phyloP scores from a whole-genome alignment of 35 echinoderm and acorn worm species.

The Lytechinus variegatus region DNA sequence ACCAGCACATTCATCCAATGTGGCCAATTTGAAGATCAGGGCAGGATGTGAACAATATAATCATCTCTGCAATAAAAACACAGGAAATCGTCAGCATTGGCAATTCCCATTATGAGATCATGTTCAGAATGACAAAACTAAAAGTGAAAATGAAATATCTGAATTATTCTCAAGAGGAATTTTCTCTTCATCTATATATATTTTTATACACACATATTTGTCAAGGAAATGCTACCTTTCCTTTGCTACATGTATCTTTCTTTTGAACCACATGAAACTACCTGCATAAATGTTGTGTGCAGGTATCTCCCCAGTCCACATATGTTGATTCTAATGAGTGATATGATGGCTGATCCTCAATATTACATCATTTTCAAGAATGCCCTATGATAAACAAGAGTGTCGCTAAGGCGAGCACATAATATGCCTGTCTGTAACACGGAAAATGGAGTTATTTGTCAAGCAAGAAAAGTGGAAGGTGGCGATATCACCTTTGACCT shows the following conservation, averaged over 20 bases:
- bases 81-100: not conserved
- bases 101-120: not conserved
- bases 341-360: no score
- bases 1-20: not conserved
- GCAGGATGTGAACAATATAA: conserved; percentile 16
- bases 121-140: not conserved
- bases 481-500: no score
- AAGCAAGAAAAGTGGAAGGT: no score
- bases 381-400: no score
- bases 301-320: not conserved
- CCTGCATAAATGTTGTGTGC: not conserved
- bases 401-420: no score
- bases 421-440: no score
- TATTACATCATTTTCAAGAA: no score
- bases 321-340: no score
- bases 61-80: not conserved
- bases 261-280: not conserved
- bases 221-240: not conserved
- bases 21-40: conserved; percentile 7
- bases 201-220: not conserved
- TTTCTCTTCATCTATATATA: no score
- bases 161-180: not conserved
- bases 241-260: not conserved
- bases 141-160: not conserved
- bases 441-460: no score